Base-by-base conservation (phyloP, 2,888 invertebrate genomes). In the Melieria omissa region DNA sequence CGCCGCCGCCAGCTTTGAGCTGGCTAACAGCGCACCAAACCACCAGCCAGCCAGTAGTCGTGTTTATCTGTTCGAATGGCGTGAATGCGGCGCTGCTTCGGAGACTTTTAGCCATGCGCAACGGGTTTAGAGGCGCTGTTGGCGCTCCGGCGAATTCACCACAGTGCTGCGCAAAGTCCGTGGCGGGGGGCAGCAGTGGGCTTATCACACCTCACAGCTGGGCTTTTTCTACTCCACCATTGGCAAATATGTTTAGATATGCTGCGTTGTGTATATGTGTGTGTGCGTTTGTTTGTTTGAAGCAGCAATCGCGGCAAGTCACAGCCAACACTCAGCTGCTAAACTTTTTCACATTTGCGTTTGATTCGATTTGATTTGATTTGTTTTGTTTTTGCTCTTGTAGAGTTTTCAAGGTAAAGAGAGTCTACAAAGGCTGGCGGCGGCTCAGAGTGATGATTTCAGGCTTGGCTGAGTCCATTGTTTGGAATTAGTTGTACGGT, bases 331-430 rank as follows among this genome's bases (percentile, higher is more conserved):
- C 29, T 29, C 29, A 29, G 29, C 29, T 29, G 29, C 29, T 29
- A 3, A 29, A 29, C 29, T 29, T 29, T 29, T 29, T 29, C 29
- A 29, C 29, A 29, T 29, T 29, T 29, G 29, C 29, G 29, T 29
- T 29, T 29, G 29, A 29, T 29, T 29, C 29, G 29, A 29, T 29
- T 29, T 29, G 29, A 29, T 29, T 29, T 29, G 29, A 29, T 29
- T 29, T 29, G 29, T 29, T 29, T 29, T 29, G 16, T 29, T 3
- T 16, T 5, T 57, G 14, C 5, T 41, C n/a, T 61, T 61, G 5
- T 42, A 57, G 9, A 73, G 69, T 58, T 76, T 78, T 76, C 76
- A 77, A 78, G 76, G 77, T 76, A 74, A 76, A 71, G 62, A 70
- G 57, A 67, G 73, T 71, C 58, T 70, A 46, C 67, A 70, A 72